Conservation (phyloP, 1,140 invertebrate species). For the Anthonomus grandis region DNA sequence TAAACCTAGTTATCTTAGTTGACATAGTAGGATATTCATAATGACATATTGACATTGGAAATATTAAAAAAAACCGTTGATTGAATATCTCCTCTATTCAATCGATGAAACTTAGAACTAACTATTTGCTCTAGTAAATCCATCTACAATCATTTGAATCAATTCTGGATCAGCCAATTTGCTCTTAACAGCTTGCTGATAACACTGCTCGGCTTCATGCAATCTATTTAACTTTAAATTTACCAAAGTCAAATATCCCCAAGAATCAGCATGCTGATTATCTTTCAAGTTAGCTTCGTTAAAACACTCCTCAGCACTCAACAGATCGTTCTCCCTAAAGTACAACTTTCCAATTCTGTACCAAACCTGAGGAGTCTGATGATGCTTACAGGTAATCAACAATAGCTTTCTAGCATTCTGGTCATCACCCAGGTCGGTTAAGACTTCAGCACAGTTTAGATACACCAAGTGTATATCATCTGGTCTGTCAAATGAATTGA, state of each 20-base stretch:
- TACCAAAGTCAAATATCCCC: conserved; percentile 42
- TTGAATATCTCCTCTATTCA: too few relatives aligned
- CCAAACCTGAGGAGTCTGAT: conserved; percentile 43
- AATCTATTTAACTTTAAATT: conserved; percentile 38
- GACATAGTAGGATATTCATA: too few relatives aligned
- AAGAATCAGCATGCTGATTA: conserved; percentile 37
- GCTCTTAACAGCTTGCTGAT: conserved; percentile 37
- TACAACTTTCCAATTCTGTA: conserved; percentile 36
- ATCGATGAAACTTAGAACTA: too few relatives aligned
- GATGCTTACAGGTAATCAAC: conserved; percentile 38
- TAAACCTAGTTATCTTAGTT: too few relatives aligned
- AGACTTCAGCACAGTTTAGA: conserved; percentile 30
- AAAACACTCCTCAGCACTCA: conserved; percentile 44
- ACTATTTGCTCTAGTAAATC: conserved; percentile 6
- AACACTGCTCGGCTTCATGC: conserved; percentile 41
- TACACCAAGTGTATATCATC: conserved; percentile 41
- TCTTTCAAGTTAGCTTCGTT: conserved; percentile 40
- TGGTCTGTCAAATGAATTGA: conserved; percentile 37
- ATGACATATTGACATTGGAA: too few relatives aligned
- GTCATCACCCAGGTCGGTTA: conserved; percentile 26
- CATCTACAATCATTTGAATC: neutral
- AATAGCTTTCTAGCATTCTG: conserved; percentile 38
- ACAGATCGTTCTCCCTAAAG: conserved; percentile 38
- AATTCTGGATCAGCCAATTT: conserved; percentile 9
- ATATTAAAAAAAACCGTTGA: too few relatives aligned